Percentiles rank a stretch among this genome's conserved stretches.
Conservation (phyloP, 2,113 vertebrate species). For the Dicaeum eximium region DNA sequence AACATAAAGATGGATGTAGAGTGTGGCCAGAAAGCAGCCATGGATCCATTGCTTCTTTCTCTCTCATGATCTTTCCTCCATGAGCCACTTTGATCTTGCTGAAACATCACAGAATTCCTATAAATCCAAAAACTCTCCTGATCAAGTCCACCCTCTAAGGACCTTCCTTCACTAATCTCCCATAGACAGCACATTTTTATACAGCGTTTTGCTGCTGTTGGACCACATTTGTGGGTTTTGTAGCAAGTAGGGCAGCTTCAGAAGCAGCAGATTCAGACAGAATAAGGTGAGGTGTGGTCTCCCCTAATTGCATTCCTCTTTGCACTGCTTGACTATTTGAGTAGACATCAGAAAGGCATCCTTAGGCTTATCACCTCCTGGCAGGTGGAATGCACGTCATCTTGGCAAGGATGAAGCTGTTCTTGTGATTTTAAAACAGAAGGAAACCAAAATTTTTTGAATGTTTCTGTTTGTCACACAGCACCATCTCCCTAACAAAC, state of each 20-base stretch:
- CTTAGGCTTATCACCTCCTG: not conserved
- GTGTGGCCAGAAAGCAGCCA: not conserved
- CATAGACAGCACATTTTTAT: not conserved
- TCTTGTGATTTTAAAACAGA: not conserved
- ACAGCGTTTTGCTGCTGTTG: not conserved
- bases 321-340: not conserved
- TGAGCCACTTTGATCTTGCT: not conserved
- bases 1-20: not conserved
- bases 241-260: not conserved
- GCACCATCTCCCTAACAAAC: not conserved
- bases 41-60: not conserved
- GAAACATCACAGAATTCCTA: not conserved
- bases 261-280: not conserved
- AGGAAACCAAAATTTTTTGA: accelerated
- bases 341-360: not conserved
- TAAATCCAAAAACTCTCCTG: not conserved
- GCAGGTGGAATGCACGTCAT: not conserved
- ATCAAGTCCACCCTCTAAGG: not conserved
- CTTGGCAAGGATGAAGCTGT: not conserved
- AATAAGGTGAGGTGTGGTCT: not conserved
- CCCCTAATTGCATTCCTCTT: not conserved
- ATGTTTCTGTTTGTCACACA: not conserved
- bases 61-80: not conserved
- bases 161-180: not conserved
- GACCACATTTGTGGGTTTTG: not conserved